phyloP scores from a whole-genome alignment of 1,140 invertebrate species.

The Drosophila kepulauana region DNA sequence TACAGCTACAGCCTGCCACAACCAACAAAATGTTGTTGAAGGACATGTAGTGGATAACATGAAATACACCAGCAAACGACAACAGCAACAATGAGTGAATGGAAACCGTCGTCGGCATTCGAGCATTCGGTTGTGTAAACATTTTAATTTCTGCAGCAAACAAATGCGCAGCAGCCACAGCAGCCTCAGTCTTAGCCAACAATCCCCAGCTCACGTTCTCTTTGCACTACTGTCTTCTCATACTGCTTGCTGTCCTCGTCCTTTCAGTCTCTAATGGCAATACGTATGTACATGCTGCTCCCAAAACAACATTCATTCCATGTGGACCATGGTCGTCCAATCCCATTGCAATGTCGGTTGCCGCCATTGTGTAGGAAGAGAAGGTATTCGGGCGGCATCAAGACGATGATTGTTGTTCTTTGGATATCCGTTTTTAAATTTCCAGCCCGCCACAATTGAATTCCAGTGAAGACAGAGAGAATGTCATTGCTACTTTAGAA shows the following conservation, averaged over 20 bases:
- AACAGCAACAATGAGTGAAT: conserved; percentile 64
- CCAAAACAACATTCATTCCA: conserved; percentile 57
- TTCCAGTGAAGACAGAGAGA: too few relatives aligned
- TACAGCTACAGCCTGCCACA: conserved; percentile 19
- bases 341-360: conserved; percentile 48
- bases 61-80: conserved; percentile 32
- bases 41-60: conserved; percentile 50
- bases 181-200: conserved; percentile 52
- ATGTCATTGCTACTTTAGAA: too few relatives aligned
- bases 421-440: conserved; percentile 48
- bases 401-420: conserved; percentile 44
- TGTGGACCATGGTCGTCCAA: conserved; percentile 72
- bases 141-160: conserved; percentile 80
- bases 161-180: conserved; percentile 69
- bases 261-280: neutral
- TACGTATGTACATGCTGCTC: conserved; percentile 7
- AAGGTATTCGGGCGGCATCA: conserved; percentile 43
- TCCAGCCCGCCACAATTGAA: conserved; percentile 52
- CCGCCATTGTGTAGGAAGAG: conserved; percentile 23
- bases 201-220: too few relatives aligned
- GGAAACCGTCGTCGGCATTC: conserved; percentile 71
- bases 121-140: conserved; percentile 79
- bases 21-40: conserved; percentile 47
- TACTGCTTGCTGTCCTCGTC: neutral
- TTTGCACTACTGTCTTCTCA: conserved; percentile 7